Evolutionary conservation across 2,888 invertebrate genomes (phyloP), one percentile per base, ranked within the genome.

Genomic region (Cabera pusaria): DNA sequence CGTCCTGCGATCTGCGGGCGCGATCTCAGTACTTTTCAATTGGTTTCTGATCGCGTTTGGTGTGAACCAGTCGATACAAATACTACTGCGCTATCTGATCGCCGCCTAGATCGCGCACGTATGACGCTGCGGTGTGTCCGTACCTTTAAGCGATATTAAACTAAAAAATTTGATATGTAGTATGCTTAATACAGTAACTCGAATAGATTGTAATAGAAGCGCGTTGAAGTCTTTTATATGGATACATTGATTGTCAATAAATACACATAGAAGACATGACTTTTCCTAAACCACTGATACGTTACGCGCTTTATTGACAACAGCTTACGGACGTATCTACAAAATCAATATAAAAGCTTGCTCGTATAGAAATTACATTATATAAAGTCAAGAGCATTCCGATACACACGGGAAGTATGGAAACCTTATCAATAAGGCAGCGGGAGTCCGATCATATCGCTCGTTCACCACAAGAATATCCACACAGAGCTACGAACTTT

Each of bases 381-480:
- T 77, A 77, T 81, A 83, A 83, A 80, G 72, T 79, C 80, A 80
- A 84, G 70, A 81, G 82, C 85, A 82, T 80, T 79, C 76, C 78
- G 51, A 74, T 78, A 79, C 72, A 80, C 72, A 76, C 76, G 79
- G 85, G 82, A 84, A 83, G 83, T 85, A 84, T 80, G 78, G 83
- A 80, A 83, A 78, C 75, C 76, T 85, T 86, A 87, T 86, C 86
- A 84, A 84, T 85, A 85, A 84, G 83, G 68, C 86, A 66, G 71
- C 86, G 81, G 86, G 86, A 64, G 82, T 77, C 82, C 74, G 86
- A 85, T 86, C 74, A 67, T 78, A 86, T 87, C 85, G 74, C 66
- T 65, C 68, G 69, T 51, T 59, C 64, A 52, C 64, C 67, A 63
- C 67, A 64, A 66, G 71, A 69, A 75, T 78, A 80, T 76, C 67